phyloP scores from a whole-genome alignment of 2,888 invertebrate genomes.

The Oeneis ivallda region DNA sequence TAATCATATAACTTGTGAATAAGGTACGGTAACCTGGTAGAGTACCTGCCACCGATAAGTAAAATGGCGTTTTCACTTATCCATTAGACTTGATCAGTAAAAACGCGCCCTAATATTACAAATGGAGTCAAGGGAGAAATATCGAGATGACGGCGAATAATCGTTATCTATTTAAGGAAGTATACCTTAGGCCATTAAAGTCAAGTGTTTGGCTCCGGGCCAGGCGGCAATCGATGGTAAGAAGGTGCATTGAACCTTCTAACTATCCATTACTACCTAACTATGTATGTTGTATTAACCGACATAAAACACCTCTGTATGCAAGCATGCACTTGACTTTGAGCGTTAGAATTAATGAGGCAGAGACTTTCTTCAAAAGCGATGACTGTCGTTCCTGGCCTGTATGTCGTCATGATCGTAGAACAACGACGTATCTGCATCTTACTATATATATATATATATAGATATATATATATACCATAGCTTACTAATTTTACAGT shows the following conservation, averaged over 20 bases:
- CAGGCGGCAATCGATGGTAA: slow-evolving; percentile 67
- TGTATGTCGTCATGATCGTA: too few species aligned
- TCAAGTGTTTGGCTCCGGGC: slow-evolving; percentile 72
- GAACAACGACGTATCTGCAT: too few species aligned
- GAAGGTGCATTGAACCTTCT: slow-evolving; percentile 70
- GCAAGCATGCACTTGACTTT: slow-evolving; percentile 43
- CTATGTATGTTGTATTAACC: slow-evolving; percentile 43
- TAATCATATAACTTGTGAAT: too few species aligned
- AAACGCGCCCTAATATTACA: slow-evolving; percentile 7
- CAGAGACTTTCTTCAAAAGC: slow-evolving; percentile 1
- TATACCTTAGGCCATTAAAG: slow-evolving; percentile 66
- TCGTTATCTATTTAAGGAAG: slow-evolving; percentile 73
- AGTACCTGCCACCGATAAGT: too few species aligned
- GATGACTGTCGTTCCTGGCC: neutral
- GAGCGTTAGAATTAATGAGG: slow-evolving; percentile 33
- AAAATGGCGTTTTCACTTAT: too few species aligned
- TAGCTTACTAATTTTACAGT: too few species aligned
- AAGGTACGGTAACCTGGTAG: too few species aligned
- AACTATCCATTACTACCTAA: slow-evolving; percentile 42
- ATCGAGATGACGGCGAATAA: slow-evolving; percentile 38
- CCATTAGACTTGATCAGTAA: neutral
- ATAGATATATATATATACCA: too few species aligned
- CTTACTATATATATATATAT: too few species aligned
- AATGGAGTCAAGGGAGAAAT: slow-evolving; percentile 28
- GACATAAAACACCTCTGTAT: slow-evolving; percentile 46